phyloP scores from a whole-genome alignment of 1,140 invertebrate genomes.

The Lordiphosa stackelbergi region DNA sequence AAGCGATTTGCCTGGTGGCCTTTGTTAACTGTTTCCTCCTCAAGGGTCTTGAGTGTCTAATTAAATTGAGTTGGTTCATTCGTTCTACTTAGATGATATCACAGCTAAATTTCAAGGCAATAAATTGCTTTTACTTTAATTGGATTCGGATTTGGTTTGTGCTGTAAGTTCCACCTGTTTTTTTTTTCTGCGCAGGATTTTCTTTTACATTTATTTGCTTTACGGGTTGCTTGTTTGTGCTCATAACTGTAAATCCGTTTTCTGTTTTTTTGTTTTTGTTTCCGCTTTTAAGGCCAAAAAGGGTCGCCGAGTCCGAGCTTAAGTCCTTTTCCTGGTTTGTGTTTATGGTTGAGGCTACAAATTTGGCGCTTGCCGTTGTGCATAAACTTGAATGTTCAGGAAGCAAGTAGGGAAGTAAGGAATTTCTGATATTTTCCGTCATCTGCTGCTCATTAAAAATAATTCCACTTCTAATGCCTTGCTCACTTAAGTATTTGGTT shows the following conservation, averaged over 20 bases:
- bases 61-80: conserved; percentile 42
- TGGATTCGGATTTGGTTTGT: conserved; percentile 49
- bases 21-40: conserved; percentile 45
- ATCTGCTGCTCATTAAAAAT: conserved; percentile 17
- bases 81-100: conserved; percentile 48
- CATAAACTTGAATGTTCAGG: conserved; percentile 10
- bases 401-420: too few relatives aligned
- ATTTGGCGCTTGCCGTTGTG: conserved; percentile 26
- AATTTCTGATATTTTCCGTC: conserved; percentile 4
- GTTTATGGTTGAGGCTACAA: conserved; percentile 39
- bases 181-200: conserved; percentile 16
- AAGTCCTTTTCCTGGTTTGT: conserved; percentile 21
- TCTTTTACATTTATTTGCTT: conserved; percentile 57
- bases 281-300: conserved; percentile 37
- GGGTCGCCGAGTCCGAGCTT: conserved; percentile 19
- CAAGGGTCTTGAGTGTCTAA: conserved; percentile 51
- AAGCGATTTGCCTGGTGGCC: conserved; percentile 33
- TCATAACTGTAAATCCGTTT: conserved; percentile 73
- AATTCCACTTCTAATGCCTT: conserved; percentile 25
- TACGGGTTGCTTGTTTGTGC: conserved; percentile 62
- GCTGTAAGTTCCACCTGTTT: conserved; percentile 32
- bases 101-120: conserved; percentile 34
- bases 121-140: conserved; percentile 68
- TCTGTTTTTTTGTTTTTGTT: conserved; percentile 17
- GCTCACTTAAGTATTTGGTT: conserved; percentile 9